Conservation (phyloP, 2,797 vertebrate species). For the Potorous gilbertii region DNA sequence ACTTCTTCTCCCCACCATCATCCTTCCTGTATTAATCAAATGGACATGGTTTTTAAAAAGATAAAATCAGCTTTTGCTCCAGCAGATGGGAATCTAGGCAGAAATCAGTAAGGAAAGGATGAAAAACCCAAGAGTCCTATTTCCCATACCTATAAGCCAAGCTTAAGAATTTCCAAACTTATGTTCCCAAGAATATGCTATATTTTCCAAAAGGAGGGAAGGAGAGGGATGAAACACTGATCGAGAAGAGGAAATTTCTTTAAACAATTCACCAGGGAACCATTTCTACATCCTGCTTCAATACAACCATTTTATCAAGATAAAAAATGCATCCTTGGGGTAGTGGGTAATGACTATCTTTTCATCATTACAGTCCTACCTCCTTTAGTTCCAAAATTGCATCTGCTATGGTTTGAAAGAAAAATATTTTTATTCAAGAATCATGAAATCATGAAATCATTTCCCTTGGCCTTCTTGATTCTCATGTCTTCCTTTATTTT, state of each 20-base stretch:
- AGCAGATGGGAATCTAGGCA: conserved; percentile 10
- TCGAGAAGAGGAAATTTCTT: background rate
- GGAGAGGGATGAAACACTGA: background rate
- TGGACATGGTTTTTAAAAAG: background rate
- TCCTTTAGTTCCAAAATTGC: background rate
- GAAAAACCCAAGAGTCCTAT: background rate
- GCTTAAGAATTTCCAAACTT: background rate
- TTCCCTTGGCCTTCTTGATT: conserved; percentile 31
- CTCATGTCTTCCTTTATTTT: background rate
- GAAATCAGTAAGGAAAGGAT: background rate
- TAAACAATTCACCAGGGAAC: background rate
- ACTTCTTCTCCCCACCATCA: background rate
- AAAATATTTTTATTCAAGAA: background rate
- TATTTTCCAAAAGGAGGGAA: background rate
- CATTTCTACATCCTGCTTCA: background rate
- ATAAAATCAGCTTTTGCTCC: background rate
- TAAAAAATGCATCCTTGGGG: background rate
- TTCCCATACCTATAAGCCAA: background rate
- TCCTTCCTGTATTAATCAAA: background rate
- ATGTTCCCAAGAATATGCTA: background rate
- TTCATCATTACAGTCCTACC: too few relatives aligned
- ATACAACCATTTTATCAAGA: background rate
- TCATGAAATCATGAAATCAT: background rate
- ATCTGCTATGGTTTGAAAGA: background rate
- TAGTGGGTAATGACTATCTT: background rate